Evolutionary conservation across 2,113 vertebrate genomes (phyloP).

Genomic region (Toxotes jaculatrix): DNA sequence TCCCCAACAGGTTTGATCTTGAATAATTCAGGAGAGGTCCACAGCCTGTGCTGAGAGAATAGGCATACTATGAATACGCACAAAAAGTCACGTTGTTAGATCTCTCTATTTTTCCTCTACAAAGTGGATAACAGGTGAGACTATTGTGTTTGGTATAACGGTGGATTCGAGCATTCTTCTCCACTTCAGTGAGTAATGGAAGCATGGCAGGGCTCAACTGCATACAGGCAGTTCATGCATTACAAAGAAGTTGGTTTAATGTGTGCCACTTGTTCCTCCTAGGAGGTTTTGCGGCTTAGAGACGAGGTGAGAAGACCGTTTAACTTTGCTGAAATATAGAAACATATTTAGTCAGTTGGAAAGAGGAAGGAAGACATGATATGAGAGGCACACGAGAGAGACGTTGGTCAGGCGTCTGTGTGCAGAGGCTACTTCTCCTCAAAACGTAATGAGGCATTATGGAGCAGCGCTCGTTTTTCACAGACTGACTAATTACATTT

Average conservation of each 20-base stretch:
- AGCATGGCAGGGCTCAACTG: slow-evolving; percentile 3
- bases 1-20: slow-evolving; percentile 72
- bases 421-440: slow-evolving; percentile 16
- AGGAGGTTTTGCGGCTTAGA: background rate
- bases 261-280: slow-evolving; percentile 1
- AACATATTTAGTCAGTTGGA: background rate
- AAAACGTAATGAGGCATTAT: slow-evolving; percentile 42
- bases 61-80: slow-evolving; percentile 60
- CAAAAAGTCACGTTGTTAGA: slow-evolving; percentile 57
- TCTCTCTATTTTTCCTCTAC: slow-evolving; percentile 58
- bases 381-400: background rate
- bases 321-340: background rate
- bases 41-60: slow-evolving; percentile 41
- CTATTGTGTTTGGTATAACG: slow-evolving; percentile 37
- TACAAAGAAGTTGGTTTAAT: slow-evolving; percentile 26
- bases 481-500: slow-evolving; percentile 48
- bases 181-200: slow-evolving; percentile 47
- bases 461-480: slow-evolving; percentile 41
- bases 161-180: slow-evolving; percentile 25
- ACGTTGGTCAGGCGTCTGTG: background rate
- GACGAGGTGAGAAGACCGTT: background rate
- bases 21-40: slow-evolving; percentile 73
- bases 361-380: background rate
- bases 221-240: slow-evolving; percentile 11
- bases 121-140: slow-evolving; percentile 75